phyloP scores from a whole-genome alignment of 1,140 invertebrate genomes.

The Lysiphlebus fabarum region DNA sequence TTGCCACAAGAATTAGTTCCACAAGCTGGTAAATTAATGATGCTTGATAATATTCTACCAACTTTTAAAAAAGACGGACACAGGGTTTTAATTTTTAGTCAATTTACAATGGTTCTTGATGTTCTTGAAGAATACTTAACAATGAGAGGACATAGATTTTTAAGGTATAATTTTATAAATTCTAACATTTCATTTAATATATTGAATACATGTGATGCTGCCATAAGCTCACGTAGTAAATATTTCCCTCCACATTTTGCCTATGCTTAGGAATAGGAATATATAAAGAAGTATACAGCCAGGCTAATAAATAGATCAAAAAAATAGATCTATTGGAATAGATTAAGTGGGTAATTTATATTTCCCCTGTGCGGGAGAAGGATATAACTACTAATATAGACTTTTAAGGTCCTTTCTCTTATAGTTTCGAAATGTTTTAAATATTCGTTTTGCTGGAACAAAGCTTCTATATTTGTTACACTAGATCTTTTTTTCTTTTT shows the following conservation, averaged over 20 bases:
- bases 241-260: no score
- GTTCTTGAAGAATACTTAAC: conserved; percentile 82
- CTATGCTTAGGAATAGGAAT: conserved; percentile 2
- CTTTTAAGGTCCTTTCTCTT: no score
- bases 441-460: no score
- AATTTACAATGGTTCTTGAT: conserved; percentile 92
- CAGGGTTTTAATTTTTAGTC: conserved; percentile 88
- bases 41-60: conserved; percentile 75
- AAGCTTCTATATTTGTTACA: conserved; percentile 1
- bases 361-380: no score
- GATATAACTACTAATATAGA: no score
- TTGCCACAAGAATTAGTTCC: conserved; percentile 72
- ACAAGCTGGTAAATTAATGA: conserved; percentile 79
- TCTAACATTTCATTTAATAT: conserved; percentile 12
- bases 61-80: conserved; percentile 71
- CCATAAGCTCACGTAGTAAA: no score
- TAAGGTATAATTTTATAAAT: conserved; percentile 51
- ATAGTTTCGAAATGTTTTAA: no score
- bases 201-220: no score
- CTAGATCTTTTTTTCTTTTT: conserved; percentile 2
- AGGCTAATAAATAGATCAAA: no score
- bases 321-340: no score
- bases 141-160: conserved; percentile 68
- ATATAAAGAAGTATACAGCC: no score
- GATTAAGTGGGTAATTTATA: no score